Conservation (phyloP, 2,797 vertebrate genomes). For the Mormyrops attenuatus region DNA sequence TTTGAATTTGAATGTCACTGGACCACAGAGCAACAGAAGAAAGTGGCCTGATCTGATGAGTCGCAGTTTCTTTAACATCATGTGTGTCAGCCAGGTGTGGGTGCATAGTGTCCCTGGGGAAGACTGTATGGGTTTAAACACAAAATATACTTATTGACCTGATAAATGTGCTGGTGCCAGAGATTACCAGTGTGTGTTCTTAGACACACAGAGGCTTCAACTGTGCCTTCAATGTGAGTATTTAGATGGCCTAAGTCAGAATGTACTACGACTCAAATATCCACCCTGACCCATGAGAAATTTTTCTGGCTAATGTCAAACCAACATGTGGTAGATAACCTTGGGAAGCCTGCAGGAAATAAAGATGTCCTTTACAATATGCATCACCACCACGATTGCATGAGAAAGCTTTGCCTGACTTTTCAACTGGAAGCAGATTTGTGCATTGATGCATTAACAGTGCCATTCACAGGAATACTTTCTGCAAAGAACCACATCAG, state of each 20-base stretch:
- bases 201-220: not conserved
- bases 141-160: not conserved
- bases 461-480: not conserved
- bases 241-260: not conserved
- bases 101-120: not conserved
- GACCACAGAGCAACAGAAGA: not conserved
- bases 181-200: not conserved
- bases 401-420: not conserved
- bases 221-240: not conserved
- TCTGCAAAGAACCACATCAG: not conserved
- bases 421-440: slow-evolving; percentile 5
- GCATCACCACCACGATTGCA: not conserved
- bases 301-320: not conserved
- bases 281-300: not conserved
- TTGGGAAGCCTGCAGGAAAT: not conserved
- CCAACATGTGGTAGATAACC: slow-evolving; percentile 7
- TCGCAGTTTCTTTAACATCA: not conserved
- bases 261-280: not conserved
- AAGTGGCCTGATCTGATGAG: not conserved
- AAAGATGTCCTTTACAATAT: slow-evolving; percentile 6
- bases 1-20: not conserved
- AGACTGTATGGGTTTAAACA: not conserved
- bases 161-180: not conserved
- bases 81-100: not conserved
- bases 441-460: not conserved